Evolutionary conservation across 2,113 vertebrate species (phyloP).

Genomic region (Petroica traversi): DNA sequence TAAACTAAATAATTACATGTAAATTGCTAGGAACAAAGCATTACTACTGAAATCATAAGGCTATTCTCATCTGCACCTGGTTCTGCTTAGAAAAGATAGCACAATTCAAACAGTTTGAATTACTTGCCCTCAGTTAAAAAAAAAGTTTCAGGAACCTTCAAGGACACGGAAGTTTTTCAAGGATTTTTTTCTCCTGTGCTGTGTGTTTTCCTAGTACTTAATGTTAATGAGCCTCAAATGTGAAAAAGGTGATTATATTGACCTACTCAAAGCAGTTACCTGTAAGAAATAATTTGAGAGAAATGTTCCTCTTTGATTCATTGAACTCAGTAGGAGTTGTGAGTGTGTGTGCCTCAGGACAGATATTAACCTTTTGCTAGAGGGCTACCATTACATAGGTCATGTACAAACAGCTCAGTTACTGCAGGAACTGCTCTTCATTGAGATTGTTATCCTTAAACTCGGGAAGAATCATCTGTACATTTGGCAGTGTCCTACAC

Average conservation of each 20-base stretch:
- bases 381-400: neutral
- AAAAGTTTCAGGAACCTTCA: neutral
- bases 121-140: neutral
- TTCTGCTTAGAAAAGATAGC: neutral
- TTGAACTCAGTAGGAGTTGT: neutral
- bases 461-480: neutral
- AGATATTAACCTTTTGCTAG: constrained; percentile 25
- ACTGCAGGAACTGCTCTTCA: neutral
- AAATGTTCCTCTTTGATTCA: neutral
- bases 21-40: neutral
- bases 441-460: neutral
- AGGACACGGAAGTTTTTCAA: neutral
- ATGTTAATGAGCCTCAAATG: constrained; percentile 6
- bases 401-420: neutral
- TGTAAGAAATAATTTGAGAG: neutral
- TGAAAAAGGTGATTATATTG: constrained; percentile 25
- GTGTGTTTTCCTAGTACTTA: neutral
- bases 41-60: neutral
- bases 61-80: neutral
- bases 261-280: constrained; percentile 1
- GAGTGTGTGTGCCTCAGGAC: neutral
- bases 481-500: neutral
- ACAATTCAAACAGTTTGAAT: neutral
- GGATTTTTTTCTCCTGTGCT: neutral
- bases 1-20: neutral